These are phyloP conservation scores for Ptilorrhoa leucosticta DNA, from an alignment of 2,113 vertebrate genomes.

Conservation along the genomic window DNA sequence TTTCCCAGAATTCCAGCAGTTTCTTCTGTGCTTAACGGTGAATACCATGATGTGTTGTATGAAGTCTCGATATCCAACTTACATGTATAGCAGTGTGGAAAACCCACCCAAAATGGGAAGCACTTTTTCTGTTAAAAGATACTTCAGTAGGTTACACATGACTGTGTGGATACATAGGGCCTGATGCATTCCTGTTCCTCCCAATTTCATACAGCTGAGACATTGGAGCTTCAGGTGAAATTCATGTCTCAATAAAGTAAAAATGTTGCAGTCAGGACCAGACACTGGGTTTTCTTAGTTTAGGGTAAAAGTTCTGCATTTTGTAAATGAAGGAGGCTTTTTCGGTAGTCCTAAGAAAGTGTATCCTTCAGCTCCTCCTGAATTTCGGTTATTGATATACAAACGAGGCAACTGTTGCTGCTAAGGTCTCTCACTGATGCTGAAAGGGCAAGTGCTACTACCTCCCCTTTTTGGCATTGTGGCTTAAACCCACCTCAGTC, in stretches of 20 bases:
- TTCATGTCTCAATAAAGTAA: neutral
- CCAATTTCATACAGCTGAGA: neutral
- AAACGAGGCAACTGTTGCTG: neutral
- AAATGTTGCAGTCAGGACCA: neutral
- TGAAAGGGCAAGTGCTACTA: neutral
- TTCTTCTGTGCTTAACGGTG: neutral
- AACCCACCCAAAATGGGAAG: neutral
- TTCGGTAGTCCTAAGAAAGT: neutral
- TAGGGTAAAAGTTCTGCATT: neutral
- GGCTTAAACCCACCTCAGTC: neutral
- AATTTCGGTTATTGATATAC: neutral
- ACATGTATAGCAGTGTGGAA: fast-evolving
- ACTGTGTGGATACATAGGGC: neutral
- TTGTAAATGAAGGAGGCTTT: neutral
- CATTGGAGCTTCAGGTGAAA: neutral
- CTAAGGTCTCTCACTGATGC: neutral
- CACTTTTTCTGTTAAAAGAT: neutral
- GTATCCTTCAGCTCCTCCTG: neutral
- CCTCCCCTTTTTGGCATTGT: neutral
- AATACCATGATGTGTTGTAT: neutral
- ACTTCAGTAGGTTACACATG: fast-evolving
- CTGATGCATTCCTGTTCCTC: neutral
- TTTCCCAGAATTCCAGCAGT: neutral
- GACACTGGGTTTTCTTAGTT: neutral
- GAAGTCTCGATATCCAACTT: neutral